phyloP scores from a whole-genome alignment of 2,888 invertebrate species.

The Dinocampus coccinellae region DNA sequence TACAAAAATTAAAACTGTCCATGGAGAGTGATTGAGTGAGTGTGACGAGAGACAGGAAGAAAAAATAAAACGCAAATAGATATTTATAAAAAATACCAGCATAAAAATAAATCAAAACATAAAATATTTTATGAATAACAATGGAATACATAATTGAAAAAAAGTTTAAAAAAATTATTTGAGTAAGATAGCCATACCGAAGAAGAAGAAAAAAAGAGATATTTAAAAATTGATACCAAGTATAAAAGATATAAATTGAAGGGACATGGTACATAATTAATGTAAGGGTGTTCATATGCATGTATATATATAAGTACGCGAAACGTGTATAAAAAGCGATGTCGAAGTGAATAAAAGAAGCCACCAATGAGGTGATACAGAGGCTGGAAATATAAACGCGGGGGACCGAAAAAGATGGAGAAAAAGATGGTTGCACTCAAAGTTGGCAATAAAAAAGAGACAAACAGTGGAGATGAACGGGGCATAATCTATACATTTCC shows the following conservation, averaged over 20 bases:
- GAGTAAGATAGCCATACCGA: too few species aligned
- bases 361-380: background rate
- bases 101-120: too few species aligned
- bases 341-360: background rate
- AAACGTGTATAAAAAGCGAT: background rate
- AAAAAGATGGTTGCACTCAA: slow-evolving; percentile 44
- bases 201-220: slow-evolving; percentile 9
- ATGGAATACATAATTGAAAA: too few species aligned
- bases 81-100: slow-evolving; percentile 18
- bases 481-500: slow-evolving; percentile 64
- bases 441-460: slow-evolving; percentile 46
- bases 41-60: background rate
- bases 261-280: background rate
- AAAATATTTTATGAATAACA: too few species aligned
- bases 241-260: background rate
- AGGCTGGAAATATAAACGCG: background rate
- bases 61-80: background rate
- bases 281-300: background rate
- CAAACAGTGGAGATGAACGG: slow-evolving; percentile 45
- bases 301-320: background rate
- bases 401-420: slow-evolving; percentile 27
- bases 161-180: too few species aligned
- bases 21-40: too few species aligned
- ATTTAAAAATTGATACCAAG: slow-evolving; percentile 36
- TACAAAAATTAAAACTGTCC: slow-evolving; percentile 42